Base-by-base conservation (phyloP, 2,113 vertebrate species). In the Ploceus nigricollis region DNA sequence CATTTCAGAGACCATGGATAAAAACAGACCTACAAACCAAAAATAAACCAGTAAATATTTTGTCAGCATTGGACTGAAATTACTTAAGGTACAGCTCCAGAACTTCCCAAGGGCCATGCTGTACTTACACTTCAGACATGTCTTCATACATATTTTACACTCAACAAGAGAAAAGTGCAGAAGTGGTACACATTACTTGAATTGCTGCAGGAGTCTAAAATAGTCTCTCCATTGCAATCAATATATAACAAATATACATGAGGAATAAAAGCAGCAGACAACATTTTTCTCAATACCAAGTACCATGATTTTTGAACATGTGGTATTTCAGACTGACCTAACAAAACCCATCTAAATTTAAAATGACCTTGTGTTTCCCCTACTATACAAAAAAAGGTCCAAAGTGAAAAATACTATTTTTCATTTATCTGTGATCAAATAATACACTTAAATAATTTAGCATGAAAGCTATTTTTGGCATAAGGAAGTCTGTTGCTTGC, bases 401-500 rank as follows among this genome's bases (percentile, higher is more conserved):
- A 57, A 86, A 77, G 44, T 18, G 9, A 35, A 89, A 93, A 94
- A 57, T 47, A 85, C 6, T 71, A 48, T 90, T 91, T 90, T 83
- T 56, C 51, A 65, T 71, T 64, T 88, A 56, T 82, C 65, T 93
- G 15, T 23, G 56, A 96, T 71, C 63, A 93, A 94, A 85, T 25
- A 58, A 63, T 54, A 44, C 4, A 17, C 54, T 90, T 94, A 71
- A 90, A 88, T 88, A 73, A 83, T 75, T 83, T 56, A 95, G 40
- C 80, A 58, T 56, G 76, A 87, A 91, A 89, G 72, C 72, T 97
- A 95, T 96, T 97, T 97, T 96, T 94, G 87, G 85, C 82, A 61
- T 65, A 82, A 90, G 95, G 96, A 97, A 96, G 85, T 93, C 87
- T 96, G 93, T 71, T 94, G 48, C 47, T 94, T 95, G 94, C 89